Percentiles rank a stretch among this genome's conserved stretches.
Evolutionary conservation across 2,797 vertebrate genomes (phyloP).

Genomic region (Tenualosa ilisha): DNA sequence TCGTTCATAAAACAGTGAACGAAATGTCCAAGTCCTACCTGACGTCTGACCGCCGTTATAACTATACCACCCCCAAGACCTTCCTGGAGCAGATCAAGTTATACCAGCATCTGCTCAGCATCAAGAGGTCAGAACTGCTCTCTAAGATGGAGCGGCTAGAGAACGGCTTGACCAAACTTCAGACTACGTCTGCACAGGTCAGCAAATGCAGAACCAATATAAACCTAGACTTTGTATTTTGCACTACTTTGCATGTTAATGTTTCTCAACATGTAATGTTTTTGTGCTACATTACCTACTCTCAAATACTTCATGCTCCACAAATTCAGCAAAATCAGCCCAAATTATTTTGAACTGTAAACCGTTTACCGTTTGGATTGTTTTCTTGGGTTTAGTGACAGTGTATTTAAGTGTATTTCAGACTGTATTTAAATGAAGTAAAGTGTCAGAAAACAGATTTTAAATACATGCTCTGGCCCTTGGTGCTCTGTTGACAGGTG

Average conservation of each 20-base stretch:
- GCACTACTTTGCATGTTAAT: too few relatives aligned
- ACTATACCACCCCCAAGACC: constrained; percentile 79
- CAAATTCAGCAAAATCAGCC: neutral
- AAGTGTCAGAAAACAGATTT: neutral
- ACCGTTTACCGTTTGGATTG: too few relatives aligned
- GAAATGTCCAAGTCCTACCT: constrained; percentile 76
- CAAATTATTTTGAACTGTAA: too few relatives aligned
- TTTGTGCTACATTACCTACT: too few relatives aligned
- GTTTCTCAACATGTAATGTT: too few relatives aligned
- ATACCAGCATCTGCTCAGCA: constrained; percentile 72
- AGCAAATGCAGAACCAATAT: neutral
- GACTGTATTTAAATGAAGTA: too few relatives aligned
- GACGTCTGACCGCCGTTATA: constrained; percentile 71
- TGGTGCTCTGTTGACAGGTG: constrained; percentile 64
- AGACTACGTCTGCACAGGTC: constrained; percentile 73
- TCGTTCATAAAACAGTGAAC: constrained; percentile 71
- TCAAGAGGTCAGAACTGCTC: constrained; percentile 64
- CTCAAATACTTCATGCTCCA: neutral
- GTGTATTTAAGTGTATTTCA: too few relatives aligned
- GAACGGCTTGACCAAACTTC: constrained; percentile 74
- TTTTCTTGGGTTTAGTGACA: too few relatives aligned
- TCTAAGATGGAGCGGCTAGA: constrained; percentile 74
- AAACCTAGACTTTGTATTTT: neutral
- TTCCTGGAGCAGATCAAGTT: constrained; percentile 81
- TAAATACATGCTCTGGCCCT: neutral